phyloP scores from a whole-genome alignment of 2,797 vertebrate genomes.

The Rhinella marina region DNA sequence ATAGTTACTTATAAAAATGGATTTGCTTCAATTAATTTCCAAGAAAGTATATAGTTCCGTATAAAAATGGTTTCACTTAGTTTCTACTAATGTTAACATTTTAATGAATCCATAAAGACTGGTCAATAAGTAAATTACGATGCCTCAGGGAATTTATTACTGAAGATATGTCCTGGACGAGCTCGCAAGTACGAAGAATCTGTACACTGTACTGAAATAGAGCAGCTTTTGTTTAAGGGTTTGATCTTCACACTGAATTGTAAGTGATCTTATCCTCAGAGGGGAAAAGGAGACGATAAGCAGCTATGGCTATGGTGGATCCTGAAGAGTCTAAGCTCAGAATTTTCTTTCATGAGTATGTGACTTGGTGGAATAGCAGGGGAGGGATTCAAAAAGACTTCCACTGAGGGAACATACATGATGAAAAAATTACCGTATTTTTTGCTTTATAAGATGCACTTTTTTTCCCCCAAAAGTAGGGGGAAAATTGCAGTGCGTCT shows the following conservation, averaged over 20 bases:
- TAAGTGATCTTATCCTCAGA: conserved; percentile 58
- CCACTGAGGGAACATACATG: conserved; percentile 29
- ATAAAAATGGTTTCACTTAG: conserved; percentile 49
- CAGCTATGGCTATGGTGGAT: conserved; percentile 43
- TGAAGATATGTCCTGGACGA: conserved; percentile 36
- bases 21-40: no score
- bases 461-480: no score
- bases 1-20: conserved; percentile 28
- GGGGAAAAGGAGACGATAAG: conserved; percentile 45
- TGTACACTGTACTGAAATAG: conserved; percentile 49
- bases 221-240: conserved; percentile 56
- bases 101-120: conserved; percentile 57
- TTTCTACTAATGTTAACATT: conserved; percentile 52
- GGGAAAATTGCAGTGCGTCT: no score
- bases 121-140: conserved; percentile 56
- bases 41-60: conserved; percentile 18
- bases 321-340: conserved; percentile 41
- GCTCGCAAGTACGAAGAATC: conserved; percentile 35
- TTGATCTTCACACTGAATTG: conserved; percentile 61
- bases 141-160: conserved; percentile 44
- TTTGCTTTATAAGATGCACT: no score
- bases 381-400: conserved; percentile 51
- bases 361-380: conserved; percentile 55
- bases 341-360: conserved; percentile 58
- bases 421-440: no score